A percentile compares a stretch with the other conserved stretches of the same genome.
Conservation (phyloP, 2,888 invertebrate species). For the Conomelus anceps region DNA sequence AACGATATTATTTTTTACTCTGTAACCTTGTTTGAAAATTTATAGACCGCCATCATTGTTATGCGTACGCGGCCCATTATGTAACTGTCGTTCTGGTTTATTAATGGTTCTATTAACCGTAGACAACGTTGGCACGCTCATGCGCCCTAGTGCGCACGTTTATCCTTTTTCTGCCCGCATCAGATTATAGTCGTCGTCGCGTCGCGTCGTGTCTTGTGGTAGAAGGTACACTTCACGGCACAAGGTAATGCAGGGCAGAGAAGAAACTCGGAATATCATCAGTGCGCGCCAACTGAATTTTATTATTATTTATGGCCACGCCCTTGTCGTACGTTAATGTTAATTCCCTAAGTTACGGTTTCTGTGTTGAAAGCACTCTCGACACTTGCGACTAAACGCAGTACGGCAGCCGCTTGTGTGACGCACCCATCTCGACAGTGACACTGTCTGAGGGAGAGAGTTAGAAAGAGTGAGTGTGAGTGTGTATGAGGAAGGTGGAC, state of each 20-base stretch:
- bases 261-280: neutral
- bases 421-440: neutral
- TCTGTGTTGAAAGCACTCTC: neutral
- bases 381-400: neutral
- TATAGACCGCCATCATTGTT: neutral
- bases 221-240: neutral
- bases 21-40: neutral
- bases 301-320: neutral
- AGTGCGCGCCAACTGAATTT: neutral
- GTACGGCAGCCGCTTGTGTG: neutral
- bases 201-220: neutral
- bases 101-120: neutral
- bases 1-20: neutral
- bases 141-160: too few species aligned
- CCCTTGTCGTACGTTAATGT: neutral
- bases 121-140: too few species aligned
- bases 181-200: too few species aligned
- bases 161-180: neutral
- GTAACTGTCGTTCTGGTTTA: neutral
- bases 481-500: neutral
- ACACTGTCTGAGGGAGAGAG: neutral
- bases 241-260: neutral
- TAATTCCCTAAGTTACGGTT: neutral
- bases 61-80: neutral
- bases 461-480: neutral